Conservation (phyloP, 2,113 vertebrate species). For the Pelusios castaneus region DNA sequence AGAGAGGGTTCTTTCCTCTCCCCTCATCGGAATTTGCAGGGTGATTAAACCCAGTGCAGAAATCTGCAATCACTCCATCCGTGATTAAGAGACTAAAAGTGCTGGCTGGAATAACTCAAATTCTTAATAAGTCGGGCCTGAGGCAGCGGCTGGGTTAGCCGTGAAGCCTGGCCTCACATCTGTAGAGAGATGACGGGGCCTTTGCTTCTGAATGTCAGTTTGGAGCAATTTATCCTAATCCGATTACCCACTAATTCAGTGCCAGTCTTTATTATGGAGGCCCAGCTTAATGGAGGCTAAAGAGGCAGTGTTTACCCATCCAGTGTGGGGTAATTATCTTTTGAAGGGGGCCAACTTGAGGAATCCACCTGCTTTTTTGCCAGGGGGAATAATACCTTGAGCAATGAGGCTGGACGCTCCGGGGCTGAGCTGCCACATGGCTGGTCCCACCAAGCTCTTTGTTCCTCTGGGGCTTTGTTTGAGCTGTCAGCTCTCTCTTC, state of each 20-base stretch:
- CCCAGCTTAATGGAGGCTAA: slow-evolving; percentile 16
- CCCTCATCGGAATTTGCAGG: background rate
- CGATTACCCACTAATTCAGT: slow-evolving; percentile 71
- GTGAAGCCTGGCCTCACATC: slow-evolving; percentile 40
- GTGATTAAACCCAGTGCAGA: background rate
- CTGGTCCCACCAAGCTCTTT: background rate
- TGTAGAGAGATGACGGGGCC: background rate
- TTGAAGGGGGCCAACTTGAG: background rate
- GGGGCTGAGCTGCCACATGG: background rate
- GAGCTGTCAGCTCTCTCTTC: background rate
- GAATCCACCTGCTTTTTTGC: background rate
- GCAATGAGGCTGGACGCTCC: background rate
- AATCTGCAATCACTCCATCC: slow-evolving; percentile 17
- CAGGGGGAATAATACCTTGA: background rate
- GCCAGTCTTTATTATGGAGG: slow-evolving; percentile 44
- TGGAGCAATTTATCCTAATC: slow-evolving; percentile 75
- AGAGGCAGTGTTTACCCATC: slow-evolving; percentile 27
- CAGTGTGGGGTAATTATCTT: background rate
- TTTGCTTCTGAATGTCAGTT: slow-evolving; percentile 64
- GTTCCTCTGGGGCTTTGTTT: background rate
- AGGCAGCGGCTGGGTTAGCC: background rate
- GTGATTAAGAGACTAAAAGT: slow-evolving; percentile 52
- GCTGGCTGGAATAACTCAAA: slow-evolving; percentile 50
- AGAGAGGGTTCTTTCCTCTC: background rate
- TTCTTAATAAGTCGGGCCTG: background rate